Percentiles rank a stretch among this genome's conserved stretches.
Evolutionary conservation across 2,797 vertebrate genomes (phyloP).

Genomic region (Cirrhinus molitorella): DNA sequence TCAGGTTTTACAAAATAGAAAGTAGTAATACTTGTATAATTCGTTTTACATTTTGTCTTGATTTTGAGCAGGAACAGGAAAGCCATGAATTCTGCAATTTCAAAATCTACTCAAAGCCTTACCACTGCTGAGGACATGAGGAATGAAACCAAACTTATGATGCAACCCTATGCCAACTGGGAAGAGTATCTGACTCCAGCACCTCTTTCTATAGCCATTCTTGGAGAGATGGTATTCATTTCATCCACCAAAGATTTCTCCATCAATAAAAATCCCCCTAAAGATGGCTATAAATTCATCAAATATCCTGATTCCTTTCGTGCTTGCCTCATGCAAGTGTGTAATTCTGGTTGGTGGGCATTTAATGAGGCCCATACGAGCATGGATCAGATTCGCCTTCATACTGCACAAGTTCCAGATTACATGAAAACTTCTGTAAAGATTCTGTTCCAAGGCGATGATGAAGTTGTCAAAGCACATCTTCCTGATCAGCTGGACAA

Average conservation of each 20-base stretch:
- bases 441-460: conserved; percentile 55
- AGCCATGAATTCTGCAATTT: conserved; percentile 36
- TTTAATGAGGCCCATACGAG: too few species aligned
- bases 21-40: too few species aligned
- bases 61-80: background rate
- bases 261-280: conserved; percentile 36
- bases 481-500: conserved; percentile 58
- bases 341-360: too few species aligned
- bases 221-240: conserved; percentile 63
- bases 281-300: conserved; percentile 47
- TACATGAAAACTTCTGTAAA: conserved; percentile 55
- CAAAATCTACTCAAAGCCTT: conserved; percentile 31
- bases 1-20: too few species aligned
- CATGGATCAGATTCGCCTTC: conserved; percentile 63
- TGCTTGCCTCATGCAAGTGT: conserved; percentile 67
- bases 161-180: conserved; percentile 63
- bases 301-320: conserved; percentile 66
- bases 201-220: conserved; percentile 60
- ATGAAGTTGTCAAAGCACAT: conserved; percentile 30
- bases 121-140: conserved; percentile 48
- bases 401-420: conserved; percentile 51
- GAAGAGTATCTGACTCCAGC: conserved; percentile 61
- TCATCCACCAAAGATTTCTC: conserved; percentile 56
- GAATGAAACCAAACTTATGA: conserved; percentile 43
- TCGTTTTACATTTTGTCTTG: too few species aligned